phyloP scores from a whole-genome alignment of 2,888 invertebrate genomes.

The Coecobrya sp. region DNA sequence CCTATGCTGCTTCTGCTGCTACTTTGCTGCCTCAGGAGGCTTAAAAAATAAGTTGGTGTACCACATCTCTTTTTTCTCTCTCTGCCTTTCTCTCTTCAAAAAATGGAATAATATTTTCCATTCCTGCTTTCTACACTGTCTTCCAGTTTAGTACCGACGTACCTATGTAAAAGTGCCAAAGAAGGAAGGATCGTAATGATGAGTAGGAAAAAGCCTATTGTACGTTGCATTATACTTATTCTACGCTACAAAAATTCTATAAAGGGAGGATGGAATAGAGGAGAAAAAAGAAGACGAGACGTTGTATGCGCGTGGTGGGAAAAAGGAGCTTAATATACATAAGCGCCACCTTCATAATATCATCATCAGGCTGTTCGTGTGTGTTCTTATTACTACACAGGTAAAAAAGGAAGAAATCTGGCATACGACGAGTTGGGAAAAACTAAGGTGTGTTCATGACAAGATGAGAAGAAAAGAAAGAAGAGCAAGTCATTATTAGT shows the following conservation, averaged over 20 bases:
- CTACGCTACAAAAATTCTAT: conserved; percentile 27
- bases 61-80: conserved; percentile 60
- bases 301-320: not conserved
- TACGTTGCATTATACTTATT: conserved; percentile 25
- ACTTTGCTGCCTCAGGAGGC: conserved; percentile 77
- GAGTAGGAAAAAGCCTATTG: conserved; percentile 23
- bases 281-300: not conserved
- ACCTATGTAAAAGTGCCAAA: conserved; percentile 4
- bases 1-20: conserved; percentile 29
- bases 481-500: not conserved
- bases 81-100: conserved; percentile 14
- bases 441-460: conserved; percentile 41
- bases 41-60: conserved; percentile 77
- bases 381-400: not conserved
- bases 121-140: not conserved
- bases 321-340: conserved; percentile 24
- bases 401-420: conserved; percentile 12
- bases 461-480: conserved; percentile 18
- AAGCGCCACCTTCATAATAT: conserved; percentile 11
- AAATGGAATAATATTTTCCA: conserved; percentile 35
- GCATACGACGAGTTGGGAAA: conserved; percentile 4
- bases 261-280: conserved; percentile 5
- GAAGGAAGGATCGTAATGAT: not conserved
- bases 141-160: not conserved
- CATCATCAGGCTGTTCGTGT: not conserved